Percentiles rank a stretch among this genome's conserved stretches.
phyloP scores from a whole-genome alignment of 2,113 vertebrate species.

The Dolichallabes microphthalmus region DNA sequence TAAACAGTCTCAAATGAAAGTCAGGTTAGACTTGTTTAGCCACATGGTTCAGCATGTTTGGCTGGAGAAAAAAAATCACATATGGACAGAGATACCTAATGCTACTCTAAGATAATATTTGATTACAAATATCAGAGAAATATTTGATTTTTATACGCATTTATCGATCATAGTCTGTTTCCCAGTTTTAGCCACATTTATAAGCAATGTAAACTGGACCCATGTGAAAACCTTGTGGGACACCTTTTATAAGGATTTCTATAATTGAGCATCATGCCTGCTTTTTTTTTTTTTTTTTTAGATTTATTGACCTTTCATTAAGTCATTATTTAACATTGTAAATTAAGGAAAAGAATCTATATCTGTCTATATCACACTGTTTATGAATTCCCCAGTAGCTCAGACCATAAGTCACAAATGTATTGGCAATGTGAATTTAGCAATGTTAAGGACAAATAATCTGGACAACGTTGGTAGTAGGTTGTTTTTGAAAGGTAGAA shows the following conservation, averaged over 20 bases:
- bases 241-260: neutral
- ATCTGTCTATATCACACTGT: neutral
- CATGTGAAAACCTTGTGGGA: neutral
- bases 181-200: neutral
- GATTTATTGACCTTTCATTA: neutral
- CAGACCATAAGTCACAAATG: no score
- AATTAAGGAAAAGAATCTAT: neutral
- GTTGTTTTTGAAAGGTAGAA: no score
- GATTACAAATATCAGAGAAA: neutral
- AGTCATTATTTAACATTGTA: neutral
- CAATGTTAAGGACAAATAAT: no score
- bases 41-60: neutral
- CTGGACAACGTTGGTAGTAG: no score
- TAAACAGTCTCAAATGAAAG: neutral
- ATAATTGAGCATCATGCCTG: neutral
- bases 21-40: neutral
- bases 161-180: neutral
- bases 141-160: neutral
- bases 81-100: neutral
- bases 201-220: neutral
- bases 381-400: neutral
- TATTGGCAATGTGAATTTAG: no score
- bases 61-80: neutral
- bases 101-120: no score
- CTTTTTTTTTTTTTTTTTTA: neutral